Conservation (phyloP, 2,113 vertebrate species). For the Protobothrops flavoviridis region DNA sequence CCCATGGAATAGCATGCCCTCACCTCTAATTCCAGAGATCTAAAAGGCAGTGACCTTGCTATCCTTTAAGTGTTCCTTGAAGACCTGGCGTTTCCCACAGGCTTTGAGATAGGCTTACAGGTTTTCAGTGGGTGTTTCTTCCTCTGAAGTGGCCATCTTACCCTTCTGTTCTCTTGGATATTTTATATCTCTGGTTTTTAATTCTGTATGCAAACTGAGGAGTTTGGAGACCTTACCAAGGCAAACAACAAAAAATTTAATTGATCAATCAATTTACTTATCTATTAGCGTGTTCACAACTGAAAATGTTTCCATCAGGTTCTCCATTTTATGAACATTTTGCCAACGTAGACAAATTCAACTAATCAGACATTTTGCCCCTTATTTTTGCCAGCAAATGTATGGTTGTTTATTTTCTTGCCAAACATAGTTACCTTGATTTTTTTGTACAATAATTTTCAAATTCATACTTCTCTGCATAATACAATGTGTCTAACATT, state of each 20-base stretch:
- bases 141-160: not conserved
- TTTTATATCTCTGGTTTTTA: not conserved
- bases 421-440: not conserved
- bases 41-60: not conserved
- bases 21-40: not conserved
- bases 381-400: not conserved
- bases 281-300: not conserved
- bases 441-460: not conserved
- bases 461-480: not conserved
- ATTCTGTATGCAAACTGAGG: not conserved
- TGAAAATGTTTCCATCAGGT: not conserved
- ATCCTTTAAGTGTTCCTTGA: not conserved
- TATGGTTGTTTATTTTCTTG: not conserved
- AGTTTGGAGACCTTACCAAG: not conserved
- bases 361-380: not conserved
- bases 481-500: not conserved
- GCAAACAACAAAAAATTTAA: not conserved
- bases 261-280: not conserved
- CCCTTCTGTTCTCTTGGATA: not conserved
- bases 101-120: not conserved
- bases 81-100: not conserved
- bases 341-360: not conserved
- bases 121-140: not conserved
- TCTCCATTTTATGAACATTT: not conserved
- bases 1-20: not conserved